Evolutionary conservation across 2,797 vertebrate species (phyloP), one percentile per base, ranked within the genome.

Genomic region (Allobates femoralis): DNA sequence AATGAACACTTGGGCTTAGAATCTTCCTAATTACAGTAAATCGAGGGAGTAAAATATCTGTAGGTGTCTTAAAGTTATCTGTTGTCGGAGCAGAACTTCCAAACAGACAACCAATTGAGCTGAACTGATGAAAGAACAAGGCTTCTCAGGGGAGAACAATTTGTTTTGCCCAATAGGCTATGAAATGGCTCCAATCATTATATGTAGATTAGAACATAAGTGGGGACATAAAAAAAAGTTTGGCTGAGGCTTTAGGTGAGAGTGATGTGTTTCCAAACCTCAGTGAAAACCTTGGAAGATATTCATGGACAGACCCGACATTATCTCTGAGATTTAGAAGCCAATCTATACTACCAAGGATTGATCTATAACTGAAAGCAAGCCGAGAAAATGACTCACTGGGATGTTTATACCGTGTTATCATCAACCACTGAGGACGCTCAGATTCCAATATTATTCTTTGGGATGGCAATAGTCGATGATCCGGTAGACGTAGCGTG

Each of bases 141-240:
- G 12, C 34, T 5, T 73, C 69, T 46, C 69, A 21, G 15, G 37
- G 37, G 69, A 73, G 0, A 37, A 19, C 37, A 73, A 73, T 73
- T 73, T 73, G 37, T 73, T 73, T 73, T 73, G 69, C 69, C 34
- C 69, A 73, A n/a, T 73, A 73, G 23, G 37, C 8, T 76, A 19
- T 30, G 28, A 76, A 76, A 76, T 30, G 28, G 50, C 30, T 30
- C 50, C 50, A 76, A 76, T 76, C 53, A 30, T 76, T 76, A 55
- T 76, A 30, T 76, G n/a, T 73, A 46, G 34, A 41, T 73, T 41
- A 73, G 21, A 71, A 11, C 21, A n/a, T 69, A 23, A 67, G 30
- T 21, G 64, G 30, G 6, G 34, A 21, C 15, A 28, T 64, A 30
- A 30, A 30, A 30, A 30, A 30, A 19, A 18, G 51, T 32, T n/a